Evolutionary conservation across 2,113 vertebrate genomes (phyloP).

Genomic region (Ursus arctos): DNA sequence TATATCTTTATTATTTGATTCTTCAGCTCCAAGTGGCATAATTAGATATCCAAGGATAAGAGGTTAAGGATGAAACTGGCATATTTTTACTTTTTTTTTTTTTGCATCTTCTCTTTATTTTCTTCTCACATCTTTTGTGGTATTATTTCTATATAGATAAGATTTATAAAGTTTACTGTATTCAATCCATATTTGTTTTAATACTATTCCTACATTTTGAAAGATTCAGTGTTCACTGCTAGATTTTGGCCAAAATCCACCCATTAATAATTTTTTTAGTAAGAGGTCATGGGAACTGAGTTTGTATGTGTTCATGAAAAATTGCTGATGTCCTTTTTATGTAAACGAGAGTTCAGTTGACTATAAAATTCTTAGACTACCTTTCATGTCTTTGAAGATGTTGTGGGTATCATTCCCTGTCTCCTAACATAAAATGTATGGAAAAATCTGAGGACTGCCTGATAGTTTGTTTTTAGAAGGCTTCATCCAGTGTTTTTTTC

Average conservation of each 20-base stretch:
- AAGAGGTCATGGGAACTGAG: neutral
- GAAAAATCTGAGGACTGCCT: neutral
- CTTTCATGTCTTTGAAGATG: neutral
- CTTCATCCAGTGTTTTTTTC: neutral
- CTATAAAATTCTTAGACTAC: neutral
- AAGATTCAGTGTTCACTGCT: neutral
- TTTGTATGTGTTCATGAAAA: neutral
- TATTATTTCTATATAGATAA: neutral
- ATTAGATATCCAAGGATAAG: neutral
- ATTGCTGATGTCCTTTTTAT: neutral
- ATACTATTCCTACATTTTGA: neutral
- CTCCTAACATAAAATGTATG: neutral
- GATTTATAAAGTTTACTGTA: too few species aligned
- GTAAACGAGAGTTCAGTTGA: neutral
- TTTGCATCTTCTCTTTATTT: neutral
- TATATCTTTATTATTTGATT: neutral
- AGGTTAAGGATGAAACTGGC: neutral
- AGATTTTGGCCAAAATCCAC: neutral
- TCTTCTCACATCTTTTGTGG: neutral
- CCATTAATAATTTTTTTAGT: neutral
- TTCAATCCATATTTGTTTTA: neutral
- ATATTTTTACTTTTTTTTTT: neutral
- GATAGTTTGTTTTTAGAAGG: neutral
- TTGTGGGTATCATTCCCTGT: neutral
- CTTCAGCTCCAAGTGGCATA: neutral